These are phyloP conservation scores for Darwinula stevensoni DNA, from an alignment of 2,888 invertebrate species.

Conservation along the genomic window DNA sequence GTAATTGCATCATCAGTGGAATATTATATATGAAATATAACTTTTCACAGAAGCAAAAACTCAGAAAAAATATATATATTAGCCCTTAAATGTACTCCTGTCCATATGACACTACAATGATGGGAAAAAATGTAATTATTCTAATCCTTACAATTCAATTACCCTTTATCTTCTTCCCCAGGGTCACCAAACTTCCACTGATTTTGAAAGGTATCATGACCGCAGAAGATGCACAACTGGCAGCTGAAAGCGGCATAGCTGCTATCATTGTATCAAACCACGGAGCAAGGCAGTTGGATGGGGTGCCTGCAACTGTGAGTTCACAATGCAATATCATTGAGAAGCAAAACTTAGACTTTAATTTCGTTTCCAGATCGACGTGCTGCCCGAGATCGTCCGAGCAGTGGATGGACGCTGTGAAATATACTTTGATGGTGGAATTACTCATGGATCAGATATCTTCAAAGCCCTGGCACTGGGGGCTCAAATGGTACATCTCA, in stretches of 20 bases:
- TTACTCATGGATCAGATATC: conserved; percentile 53
- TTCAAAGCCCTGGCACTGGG: conserved; percentile 72
- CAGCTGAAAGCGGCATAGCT: conserved; percentile 35
- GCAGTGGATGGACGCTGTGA: conserved; percentile 36
- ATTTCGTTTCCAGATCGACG: not conserved
- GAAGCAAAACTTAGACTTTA: too few relatives aligned
- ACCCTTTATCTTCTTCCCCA: too few relatives aligned
- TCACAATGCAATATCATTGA: too few relatives aligned
- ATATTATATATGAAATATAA: too few relatives aligned
- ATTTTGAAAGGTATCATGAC: conserved; percentile 61
- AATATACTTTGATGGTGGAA: conserved; percentile 62
- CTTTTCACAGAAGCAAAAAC: too few relatives aligned
- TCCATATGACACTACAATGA: too few relatives aligned
- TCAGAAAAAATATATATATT: too few relatives aligned
- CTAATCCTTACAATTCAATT: too few relatives aligned
- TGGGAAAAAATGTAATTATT: too few relatives aligned
- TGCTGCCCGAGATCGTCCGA: conserved; percentile 38
- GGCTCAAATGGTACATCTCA: conserved; percentile 54
- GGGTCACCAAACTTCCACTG: conserved; percentile 43
- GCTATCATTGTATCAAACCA: conserved; percentile 78
- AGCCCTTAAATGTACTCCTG: too few relatives aligned
- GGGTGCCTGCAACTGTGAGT: conserved; percentile 44
- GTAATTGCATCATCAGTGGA: too few relatives aligned
- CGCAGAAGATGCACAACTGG: conserved; percentile 50
- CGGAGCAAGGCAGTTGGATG: conserved; percentile 64